Evolutionary conservation across 2,113 vertebrate species (phyloP), one percentile per base, ranked within the genome.

Genomic region (Xiphophorus couchianus): DNA sequence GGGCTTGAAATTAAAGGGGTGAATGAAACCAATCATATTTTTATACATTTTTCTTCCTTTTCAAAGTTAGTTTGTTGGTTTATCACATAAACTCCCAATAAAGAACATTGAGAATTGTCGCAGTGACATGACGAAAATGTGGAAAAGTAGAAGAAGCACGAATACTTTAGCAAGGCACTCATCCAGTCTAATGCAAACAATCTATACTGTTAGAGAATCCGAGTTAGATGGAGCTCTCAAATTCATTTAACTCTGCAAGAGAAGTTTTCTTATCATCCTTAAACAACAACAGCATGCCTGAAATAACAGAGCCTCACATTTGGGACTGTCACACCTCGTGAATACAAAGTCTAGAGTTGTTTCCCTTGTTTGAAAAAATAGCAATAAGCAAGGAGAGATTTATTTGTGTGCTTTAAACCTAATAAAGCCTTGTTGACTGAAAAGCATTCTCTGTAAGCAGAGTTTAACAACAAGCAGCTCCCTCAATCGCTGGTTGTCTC

Each of bases 401-500:
- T 72, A 69, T 63, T 37, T 58, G 63, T 22, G 28, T 44, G 51
- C 51, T 74, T 71, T 33, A 39, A 72, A 67, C n/a, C 76, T 66
- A 77, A 80, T 81, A 78, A 85, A 83, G 28, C 51, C 69, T 51
- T 64, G 74, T 76, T 51, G 69, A 51, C 33, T 64, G 64, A 62
- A 69, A 78, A 77, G 68, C 62, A 73, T 42, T 80, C 1, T 7
- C 66, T 27, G 64, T 27, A 70, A 70, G 79, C 73, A 63, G 64
- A 80, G 44, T 63, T 31, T 71, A 78, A 83, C 75, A 69, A 70
- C 70, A 62, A 65, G 73, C 54, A 62, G 54, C 62, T n/a, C 44
- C 65, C 66, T 82, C 39, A 81, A 81, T 77, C 82, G 76, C 70
- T 66, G 72, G 27, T 44, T 68, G 48, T 28, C 71, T 69, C 58